Evolutionary conservation across 2,113 vertebrate species (phyloP).

Genomic region (Cyprinus carpio): DNA sequence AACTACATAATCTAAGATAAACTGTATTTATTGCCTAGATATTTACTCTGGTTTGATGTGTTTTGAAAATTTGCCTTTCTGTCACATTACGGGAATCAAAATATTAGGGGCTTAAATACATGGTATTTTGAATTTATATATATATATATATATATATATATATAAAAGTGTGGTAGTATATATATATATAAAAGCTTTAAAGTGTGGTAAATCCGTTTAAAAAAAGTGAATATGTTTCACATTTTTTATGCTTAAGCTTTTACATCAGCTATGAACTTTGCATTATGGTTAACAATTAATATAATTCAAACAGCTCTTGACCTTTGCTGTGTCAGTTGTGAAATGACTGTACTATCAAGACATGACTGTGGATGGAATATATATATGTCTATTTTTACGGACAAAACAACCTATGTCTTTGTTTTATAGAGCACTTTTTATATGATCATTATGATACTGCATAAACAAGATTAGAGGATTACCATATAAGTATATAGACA

Average conservation of each 20-base stretch:
- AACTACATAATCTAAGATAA: slow-evolving; percentile 45
- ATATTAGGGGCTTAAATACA: slow-evolving; percentile 34
- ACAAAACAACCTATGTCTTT: neutral
- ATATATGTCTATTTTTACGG: neutral
- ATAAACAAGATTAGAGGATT: neutral
- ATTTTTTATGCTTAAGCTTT: neutral
- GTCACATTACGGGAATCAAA: slow-evolving; percentile 26
- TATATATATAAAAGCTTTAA: too few species aligned
- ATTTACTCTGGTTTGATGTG: slow-evolving; percentile 36
- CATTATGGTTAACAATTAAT: slow-evolving; percentile 7
- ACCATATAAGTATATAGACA: neutral
- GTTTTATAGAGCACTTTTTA: neutral
- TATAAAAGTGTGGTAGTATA: too few species aligned
- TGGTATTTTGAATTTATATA: neutral
- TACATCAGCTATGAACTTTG: neutral
- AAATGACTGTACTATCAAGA: neutral
- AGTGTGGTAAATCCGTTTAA: neutral
- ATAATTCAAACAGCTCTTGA: slow-evolving; percentile 23
- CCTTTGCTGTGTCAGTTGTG: neutral
- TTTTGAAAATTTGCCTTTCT: neutral
- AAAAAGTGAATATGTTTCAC: neutral
- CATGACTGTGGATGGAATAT: neutral
- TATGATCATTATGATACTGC: neutral
- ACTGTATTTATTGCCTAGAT: slow-evolving; percentile 60
- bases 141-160: too few species aligned